Evolutionary conservation across 2,888 invertebrate genomes (phyloP), one percentile per base, ranked within the genome.

Genomic region (Tenthredo scrophulariae): DNA sequence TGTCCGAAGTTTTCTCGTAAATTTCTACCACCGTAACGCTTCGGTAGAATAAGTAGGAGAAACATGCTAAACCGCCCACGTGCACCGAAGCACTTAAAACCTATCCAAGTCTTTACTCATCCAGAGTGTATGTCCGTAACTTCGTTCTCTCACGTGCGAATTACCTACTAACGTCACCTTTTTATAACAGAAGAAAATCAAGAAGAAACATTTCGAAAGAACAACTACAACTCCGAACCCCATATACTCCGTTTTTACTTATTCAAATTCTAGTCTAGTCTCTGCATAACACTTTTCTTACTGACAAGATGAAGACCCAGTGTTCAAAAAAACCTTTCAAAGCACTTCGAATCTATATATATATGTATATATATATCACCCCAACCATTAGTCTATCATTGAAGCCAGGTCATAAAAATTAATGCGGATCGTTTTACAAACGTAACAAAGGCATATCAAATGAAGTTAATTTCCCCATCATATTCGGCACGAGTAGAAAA

Each of bases 21-120:
- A 77, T 77, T 77, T 77, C 54, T 77, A 50, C 33, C 77, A 29
- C 54, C 54, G 26, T 50, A 50, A 77, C 77, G 33, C 26, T 77
- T 77, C 77, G 46, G 77, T 77, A 54, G 77, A 77, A 77, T 54
- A 77, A 77, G 77, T 77, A 77, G 26, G 50, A 77, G 77, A 46
- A 77, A 77, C 77, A 54, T 77, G 77, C 50, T 77, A 33, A 77
- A 50, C 77, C 46, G 77, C 0, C 46, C 50, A 77, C 46, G 37
- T 50, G 75, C 50, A 77, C 29, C 29, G 54, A 54, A 50, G 77
- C 77, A 77, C 77, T 77, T 77, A 54, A 77, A 54, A 77, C 46
- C 50, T 50, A 77, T 77, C 77, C 50, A 33, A 40, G 72, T 74
- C 72, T 74, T 74, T 74, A 74, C 72, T 74, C 72, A 74, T 74